Conservation (phyloP, 2,888 invertebrate species). For the Acronicta alni region DNA sequence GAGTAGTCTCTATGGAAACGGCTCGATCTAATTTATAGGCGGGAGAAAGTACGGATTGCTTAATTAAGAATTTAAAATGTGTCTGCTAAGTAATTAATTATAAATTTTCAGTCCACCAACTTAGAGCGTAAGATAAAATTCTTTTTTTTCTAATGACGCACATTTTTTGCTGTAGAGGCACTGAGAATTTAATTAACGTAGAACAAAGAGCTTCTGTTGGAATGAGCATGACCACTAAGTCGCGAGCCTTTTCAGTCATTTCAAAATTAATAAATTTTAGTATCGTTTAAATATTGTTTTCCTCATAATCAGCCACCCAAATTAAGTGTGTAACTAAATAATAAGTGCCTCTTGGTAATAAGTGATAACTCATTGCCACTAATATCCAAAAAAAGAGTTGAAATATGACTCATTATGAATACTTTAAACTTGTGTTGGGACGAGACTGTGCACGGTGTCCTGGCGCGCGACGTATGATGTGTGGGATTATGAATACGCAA, state of each 20-base stretch:
- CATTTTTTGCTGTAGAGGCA: slow-evolving; percentile 64
- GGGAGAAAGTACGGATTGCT: slow-evolving; percentile 89
- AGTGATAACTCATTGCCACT: too few species aligned
- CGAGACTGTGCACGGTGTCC: slow-evolving; percentile 12
- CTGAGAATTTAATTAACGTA: slow-evolving; percentile 79
- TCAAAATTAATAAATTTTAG: slow-evolving; percentile 43
- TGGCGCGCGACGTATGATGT: slow-evolving; percentile 61
- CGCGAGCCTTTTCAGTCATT: slow-evolving; percentile 39
- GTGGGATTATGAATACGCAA: slow-evolving; percentile 83
- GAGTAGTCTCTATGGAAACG: slow-evolving; percentile 90
- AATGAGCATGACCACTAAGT: slow-evolving; percentile 51
- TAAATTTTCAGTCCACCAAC: slow-evolving; percentile 78
- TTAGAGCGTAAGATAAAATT: slow-evolving; percentile 70
- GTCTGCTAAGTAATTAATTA: slow-evolving; percentile 88
- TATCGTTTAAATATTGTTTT: slow-evolving; percentile 19
- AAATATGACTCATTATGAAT: too few species aligned
- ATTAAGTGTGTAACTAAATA: neutral
- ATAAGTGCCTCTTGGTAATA: too few species aligned
- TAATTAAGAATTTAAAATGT: slow-evolving; percentile 89
- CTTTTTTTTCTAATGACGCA: slow-evolving; percentile 65
- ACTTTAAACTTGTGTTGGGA: slow-evolving; percentile 22
- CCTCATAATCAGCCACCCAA: slow-evolving; percentile 3
- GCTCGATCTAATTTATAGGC: slow-evolving; percentile 89
- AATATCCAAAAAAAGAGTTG: too few species aligned
- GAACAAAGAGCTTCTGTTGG: slow-evolving; percentile 60